Evolutionary conservation across 2,797 vertebrate genomes (phyloP).

Genomic region (Adelosebastes latens): DNA sequence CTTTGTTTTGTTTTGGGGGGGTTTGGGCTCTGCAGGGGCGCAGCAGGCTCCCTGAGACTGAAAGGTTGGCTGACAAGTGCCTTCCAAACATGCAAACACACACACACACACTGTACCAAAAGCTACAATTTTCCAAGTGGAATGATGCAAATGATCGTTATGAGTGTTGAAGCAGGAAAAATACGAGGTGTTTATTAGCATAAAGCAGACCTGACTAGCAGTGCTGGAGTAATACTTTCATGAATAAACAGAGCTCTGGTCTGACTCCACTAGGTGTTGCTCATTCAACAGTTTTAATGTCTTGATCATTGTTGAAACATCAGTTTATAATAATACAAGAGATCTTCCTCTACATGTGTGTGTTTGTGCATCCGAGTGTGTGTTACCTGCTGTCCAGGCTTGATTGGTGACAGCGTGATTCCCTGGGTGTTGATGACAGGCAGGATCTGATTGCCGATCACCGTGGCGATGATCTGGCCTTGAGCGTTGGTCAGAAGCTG

Average conservation of each 20-base stretch:
- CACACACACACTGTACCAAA: conserved; percentile 24
- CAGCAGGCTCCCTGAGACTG: conserved; percentile 57
- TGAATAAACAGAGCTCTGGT: conserved; percentile 33
- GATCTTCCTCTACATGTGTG: conserved; percentile 17
- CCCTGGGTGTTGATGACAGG: conserved; percentile 99
- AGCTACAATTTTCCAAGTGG: conserved; percentile 28
- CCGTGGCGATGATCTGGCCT: conserved; percentile 99
- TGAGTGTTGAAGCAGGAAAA: conserved; percentile 32
- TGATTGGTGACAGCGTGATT: conserved; percentile 98
- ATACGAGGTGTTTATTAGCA: conserved; percentile 25
- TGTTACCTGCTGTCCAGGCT: conserved; percentile 97
- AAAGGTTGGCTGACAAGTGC: conserved; percentile 73
- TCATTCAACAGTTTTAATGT: conserved; percentile 58
- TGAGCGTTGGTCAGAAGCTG: conserved; percentile 99
- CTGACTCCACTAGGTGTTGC: conserved; percentile 69
- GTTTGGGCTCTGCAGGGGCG: conserved; percentile 57
- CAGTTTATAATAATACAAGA: conserved; percentile 42
- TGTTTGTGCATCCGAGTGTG: conserved; percentile 18
- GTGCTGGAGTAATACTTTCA: conserved; percentile 13
- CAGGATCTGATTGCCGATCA: conserved; percentile 99
- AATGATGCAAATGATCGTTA: conserved; percentile 60
- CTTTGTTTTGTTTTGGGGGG: conserved; percentile 32
- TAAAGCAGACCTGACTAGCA: conserved; percentile 13
- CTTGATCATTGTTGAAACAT: conserved; percentile 21
- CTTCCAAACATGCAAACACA: conserved; percentile 30